Evolutionary conservation across 2,797 vertebrate genomes (phyloP).

Genomic region (Salarias fasciatus): DNA sequence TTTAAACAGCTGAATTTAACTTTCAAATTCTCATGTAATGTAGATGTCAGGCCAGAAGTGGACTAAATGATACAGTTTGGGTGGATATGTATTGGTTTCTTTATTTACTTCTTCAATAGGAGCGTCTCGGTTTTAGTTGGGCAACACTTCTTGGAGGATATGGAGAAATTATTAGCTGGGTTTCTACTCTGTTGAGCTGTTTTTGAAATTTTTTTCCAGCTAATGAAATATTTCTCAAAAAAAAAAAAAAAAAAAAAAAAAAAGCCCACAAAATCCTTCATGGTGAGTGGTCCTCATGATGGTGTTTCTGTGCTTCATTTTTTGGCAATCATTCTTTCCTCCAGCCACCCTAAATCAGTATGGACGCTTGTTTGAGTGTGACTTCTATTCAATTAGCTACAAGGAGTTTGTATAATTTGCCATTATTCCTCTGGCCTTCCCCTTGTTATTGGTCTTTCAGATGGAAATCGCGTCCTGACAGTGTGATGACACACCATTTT

Average conservation of each 20-base stretch:
- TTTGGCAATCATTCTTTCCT: background rate
- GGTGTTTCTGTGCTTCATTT: background rate
- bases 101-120: too few species aligned
- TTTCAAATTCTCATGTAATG: too few species aligned
- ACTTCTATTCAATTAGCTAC: slow-evolving; percentile 43
- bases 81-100: too few species aligned
- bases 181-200: background rate
- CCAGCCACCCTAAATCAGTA: slow-evolving; percentile 11
- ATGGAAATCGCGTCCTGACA: slow-evolving; percentile 53
- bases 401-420: slow-evolving; percentile 38
- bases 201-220: background rate
- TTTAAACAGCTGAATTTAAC: too few species aligned
- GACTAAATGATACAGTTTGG: too few species aligned
- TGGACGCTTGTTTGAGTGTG: slow-evolving; percentile 13
- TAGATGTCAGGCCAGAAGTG: too few species aligned
- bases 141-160: too few species aligned
- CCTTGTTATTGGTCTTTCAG: slow-evolving; percentile 40
- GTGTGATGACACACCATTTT: slow-evolving; percentile 54
- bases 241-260: too few species aligned
- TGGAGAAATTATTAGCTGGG: background rate
- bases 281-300: background rate
- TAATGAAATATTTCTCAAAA: slow-evolving; percentile 2
- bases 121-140: too few species aligned
- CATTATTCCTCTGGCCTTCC: slow-evolving; percentile 29
- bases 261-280: slow-evolving; percentile 1